These are phyloP conservation scores for Merluccius polli DNA, from an alignment of 2,797 vertebrate genomes.

Conservation along the genomic window DNA sequence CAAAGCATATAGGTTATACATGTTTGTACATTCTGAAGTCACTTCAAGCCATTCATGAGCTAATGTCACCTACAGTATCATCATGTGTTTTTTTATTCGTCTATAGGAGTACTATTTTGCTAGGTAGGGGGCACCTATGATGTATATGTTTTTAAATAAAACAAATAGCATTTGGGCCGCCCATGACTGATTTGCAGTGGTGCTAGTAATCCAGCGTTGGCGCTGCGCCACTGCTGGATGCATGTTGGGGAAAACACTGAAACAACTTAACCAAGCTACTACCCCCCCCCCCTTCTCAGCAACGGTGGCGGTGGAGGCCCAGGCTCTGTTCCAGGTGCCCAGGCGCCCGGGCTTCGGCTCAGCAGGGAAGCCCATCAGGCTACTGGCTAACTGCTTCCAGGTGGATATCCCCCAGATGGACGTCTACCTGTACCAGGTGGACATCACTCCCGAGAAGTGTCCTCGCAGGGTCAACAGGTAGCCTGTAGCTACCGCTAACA, in stretches of 20 bases:
- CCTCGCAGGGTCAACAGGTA: constrained; percentile 97
- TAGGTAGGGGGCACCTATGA: no score
- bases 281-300: background rate
- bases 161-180: no score
- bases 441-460: constrained; percentile 97
- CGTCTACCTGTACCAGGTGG: constrained; percentile 97
- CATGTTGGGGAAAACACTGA: no score
- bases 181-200: no score
- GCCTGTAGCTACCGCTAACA: background rate
- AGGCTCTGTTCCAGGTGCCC: constrained; percentile 90
- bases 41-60: no score
- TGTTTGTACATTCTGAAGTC: no score
- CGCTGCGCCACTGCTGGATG: no score
- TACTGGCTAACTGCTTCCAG: constrained; percentile 99
- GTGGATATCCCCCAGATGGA: constrained; percentile 99
- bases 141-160: no score
- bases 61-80: no score
- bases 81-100: no score
- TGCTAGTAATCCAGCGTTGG: no score
- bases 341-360: constrained; percentile 97
- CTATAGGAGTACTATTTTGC: no score
- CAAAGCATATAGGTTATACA: background rate
- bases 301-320: constrained; percentile 89
- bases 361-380: constrained; percentile 95
- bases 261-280: background rate